Base-by-base conservation (phyloP, 2,113 vertebrate species). In the Thalassoma bifasciatum region DNA sequence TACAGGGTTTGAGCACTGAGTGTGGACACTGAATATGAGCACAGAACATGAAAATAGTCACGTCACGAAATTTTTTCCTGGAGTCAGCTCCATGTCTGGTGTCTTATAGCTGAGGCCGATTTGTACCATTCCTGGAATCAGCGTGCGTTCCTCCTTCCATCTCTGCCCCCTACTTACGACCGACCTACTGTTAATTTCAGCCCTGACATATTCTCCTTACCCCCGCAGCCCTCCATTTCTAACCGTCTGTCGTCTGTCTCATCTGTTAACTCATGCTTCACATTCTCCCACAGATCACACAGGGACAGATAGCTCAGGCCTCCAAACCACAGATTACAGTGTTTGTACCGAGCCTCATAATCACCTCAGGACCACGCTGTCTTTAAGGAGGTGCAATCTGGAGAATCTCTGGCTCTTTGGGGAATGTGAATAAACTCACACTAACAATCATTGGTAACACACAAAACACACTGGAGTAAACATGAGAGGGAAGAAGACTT, bases 311-410 rank as follows among this genome's bases (percentile, higher is more conserved):
- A 47, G 78, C 8, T 12, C 62, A 49, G 17, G 67, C 75, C 61
- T 75, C 71, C 50, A 50, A 77, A 60, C 83, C 89, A 17, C 74
- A 83, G 81, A 89, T 89, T 87, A 83, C 44, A 87, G 72, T 30
- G 6, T 85, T 79, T 56, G 40, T 19, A 37, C 46, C 26, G n/a
- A 64, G 79, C 56, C 83, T 66, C 61, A 21, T 83, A 69, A 85
- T 81, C 76, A 78, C 67, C 37, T 61, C 68, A 36, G 56, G 72
- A 86, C 69, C 72, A 75, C 50, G 47, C 61, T 19, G 73, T 40
- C 51, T 74, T 79, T 52, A 53, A 30, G 24, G 67, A 83, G 79
- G 42, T 76, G 62, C 46, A 77, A 79, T 69, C 51, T 61, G 75
- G 65, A 68, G 68, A 50, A 74, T 86, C 72, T 75, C 34, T 69